Evolutionary conservation across 1,140 invertebrate species (phyloP).

Genomic region (Drosophila pectinifera): DNA sequence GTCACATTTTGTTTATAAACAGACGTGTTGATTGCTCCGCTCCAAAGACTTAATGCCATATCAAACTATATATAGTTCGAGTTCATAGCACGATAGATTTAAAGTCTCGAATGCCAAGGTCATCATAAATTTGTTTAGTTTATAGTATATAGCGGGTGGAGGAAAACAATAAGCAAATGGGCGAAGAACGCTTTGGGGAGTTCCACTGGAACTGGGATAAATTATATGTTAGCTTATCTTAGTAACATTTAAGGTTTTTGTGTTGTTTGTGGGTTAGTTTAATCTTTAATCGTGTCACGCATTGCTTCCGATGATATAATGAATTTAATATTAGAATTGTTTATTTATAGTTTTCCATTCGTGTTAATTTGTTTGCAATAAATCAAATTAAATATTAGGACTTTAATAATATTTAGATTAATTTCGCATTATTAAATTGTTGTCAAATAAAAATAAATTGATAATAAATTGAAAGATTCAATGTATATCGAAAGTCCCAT

Average conservation of each 20-base stretch:
- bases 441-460: too few species aligned
- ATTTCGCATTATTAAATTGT: not conserved
- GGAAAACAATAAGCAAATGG: not conserved
- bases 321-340: not conserved
- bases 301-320: too few species aligned
- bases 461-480: not conserved
- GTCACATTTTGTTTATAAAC: constrained; percentile 59
- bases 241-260: not conserved
- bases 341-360: not conserved
- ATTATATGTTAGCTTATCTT: not conserved
- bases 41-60: constrained; percentile 23
- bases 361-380: not conserved
- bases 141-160: constrained; percentile 6
- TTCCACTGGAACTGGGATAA: not conserved
- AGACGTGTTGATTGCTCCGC: constrained; percentile 48
- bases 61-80: constrained; percentile 40
- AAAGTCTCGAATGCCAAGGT: constrained; percentile 65
- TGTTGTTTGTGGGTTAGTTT: not conserved
- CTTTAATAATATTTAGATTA: too few species aligned
- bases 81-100: constrained; percentile 36
- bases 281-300: not conserved
- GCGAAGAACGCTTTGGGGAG: not conserved
- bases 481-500: not conserved
- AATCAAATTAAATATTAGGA: not conserved
- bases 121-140: constrained; percentile 43